These are phyloP conservation scores for Tenualosa ilisha DNA, from an alignment of 2,797 vertebrate species.

Conservation along the genomic window DNA sequence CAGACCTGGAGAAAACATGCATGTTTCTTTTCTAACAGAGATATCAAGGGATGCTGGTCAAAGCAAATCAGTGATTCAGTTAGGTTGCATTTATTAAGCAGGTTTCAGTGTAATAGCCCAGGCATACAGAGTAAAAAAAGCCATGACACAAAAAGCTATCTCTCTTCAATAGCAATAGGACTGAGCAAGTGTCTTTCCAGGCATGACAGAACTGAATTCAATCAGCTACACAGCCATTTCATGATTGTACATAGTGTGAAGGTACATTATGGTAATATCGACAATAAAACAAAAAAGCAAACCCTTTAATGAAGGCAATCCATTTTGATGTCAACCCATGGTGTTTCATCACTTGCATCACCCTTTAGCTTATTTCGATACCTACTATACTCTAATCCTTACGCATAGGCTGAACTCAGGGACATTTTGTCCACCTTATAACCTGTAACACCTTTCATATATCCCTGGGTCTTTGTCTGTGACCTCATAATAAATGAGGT, in stretches of 20 bases:
- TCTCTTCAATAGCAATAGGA: not conserved
- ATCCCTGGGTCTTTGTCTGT: constrained; percentile 3
- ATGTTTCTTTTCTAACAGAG: constrained; percentile 64
- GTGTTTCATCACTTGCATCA: not conserved
- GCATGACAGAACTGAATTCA: not conserved
- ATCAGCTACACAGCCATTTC: not conserved
- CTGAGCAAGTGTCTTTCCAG: not conserved
- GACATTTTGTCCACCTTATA: not conserved
- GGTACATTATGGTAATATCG: not conserved
- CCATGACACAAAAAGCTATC: constrained; percentile 48
- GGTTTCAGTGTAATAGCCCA: constrained; percentile 50
- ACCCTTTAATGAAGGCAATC: constrained; percentile 3
- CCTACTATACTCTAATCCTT: not conserved
- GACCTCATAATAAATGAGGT: not conserved
- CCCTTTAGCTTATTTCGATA: not conserved
- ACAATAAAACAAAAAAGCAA: not conserved
- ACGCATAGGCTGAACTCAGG: not conserved
- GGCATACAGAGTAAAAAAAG: constrained; percentile 52
- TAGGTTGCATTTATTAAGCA: constrained; percentile 40
- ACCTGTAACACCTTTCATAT: not conserved
- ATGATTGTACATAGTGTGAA: not conserved
- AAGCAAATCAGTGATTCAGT: constrained; percentile 57
- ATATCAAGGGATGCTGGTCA: constrained; percentile 46
- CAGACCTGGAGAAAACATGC: constrained; percentile 70
- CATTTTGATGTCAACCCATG: not conserved